These are phyloP conservation scores for Toxotes lorentzi DNA, from an alignment of 2,797 vertebrate species.

Conservation along the genomic window DNA sequence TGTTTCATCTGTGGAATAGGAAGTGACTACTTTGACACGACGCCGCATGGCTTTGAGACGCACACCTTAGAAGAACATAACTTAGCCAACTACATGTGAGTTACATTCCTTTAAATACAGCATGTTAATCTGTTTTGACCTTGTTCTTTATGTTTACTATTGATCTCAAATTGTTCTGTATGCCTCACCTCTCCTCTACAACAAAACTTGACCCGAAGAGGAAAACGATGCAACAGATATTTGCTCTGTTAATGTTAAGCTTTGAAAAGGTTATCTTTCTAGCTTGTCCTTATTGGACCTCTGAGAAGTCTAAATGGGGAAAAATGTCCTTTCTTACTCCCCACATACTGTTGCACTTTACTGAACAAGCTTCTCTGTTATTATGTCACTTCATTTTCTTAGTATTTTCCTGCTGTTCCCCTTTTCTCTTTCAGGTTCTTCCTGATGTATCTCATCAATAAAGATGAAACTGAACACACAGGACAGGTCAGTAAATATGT, in stretches of 20 bases:
- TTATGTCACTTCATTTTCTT: background rate
- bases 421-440: constrained; percentile 88
- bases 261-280: background rate
- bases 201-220: too few relatives aligned
- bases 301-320: background rate
- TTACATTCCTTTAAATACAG: background rate
- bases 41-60: constrained; percentile 95
- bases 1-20: constrained; percentile 98
- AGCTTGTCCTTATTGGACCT: background rate
- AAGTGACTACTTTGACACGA: constrained; percentile 96
- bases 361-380: background rate
- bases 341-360: background rate
- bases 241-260: background rate
- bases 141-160: background rate
- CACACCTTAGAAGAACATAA: constrained; percentile 96
- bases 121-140: background rate
- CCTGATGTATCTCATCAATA: constrained; percentile 97
- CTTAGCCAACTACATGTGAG: constrained; percentile 95
- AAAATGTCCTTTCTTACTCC: background rate
- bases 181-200: background rate
- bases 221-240: background rate
- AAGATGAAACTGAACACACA: constrained; percentile 96
- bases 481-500: constrained; percentile 88
- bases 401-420: background rate
- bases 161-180: background rate